Conservation (phyloP, 2,113 vertebrate genomes). For the Passer montanus region DNA sequence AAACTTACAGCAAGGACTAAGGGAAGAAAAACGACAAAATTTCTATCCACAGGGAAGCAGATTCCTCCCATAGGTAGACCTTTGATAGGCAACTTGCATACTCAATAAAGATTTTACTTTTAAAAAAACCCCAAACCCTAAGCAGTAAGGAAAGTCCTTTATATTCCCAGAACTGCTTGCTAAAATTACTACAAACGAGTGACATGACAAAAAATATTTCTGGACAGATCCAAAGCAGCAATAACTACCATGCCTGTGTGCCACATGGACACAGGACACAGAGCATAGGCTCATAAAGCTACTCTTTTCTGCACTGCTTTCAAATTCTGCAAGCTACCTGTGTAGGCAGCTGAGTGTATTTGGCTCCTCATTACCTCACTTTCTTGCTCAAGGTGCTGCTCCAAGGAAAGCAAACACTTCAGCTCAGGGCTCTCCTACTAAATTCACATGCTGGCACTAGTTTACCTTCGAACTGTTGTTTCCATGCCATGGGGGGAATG, state of each 20-base stretch:
- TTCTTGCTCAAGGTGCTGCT: neutral
- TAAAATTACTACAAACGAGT: neutral
- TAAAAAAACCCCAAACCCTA: fast-evolving
- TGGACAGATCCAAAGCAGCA: neutral
- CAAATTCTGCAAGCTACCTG: neutral
- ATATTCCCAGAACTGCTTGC: neutral
- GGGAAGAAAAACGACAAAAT: neutral
- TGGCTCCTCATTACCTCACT: neutral
- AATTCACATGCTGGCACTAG: neutral
- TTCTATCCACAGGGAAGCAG: neutral
- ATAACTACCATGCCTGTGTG: neutral
- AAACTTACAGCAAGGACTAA: neutral
- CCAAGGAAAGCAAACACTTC: neutral
- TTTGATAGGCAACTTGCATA: neutral
- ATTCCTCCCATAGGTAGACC: neutral
- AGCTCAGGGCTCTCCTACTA: neutral
- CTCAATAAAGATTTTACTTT: neutral
- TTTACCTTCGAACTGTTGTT: neutral
- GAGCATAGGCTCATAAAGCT: fast-evolving
- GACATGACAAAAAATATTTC: neutral
- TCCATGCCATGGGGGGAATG: neutral
- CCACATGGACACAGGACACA: neutral
- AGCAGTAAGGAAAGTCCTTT: neutral
- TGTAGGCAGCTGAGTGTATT: neutral
- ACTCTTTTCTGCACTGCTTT: neutral